Conservation (phyloP, 2,113 vertebrate species). For the Procavia capensis region DNA sequence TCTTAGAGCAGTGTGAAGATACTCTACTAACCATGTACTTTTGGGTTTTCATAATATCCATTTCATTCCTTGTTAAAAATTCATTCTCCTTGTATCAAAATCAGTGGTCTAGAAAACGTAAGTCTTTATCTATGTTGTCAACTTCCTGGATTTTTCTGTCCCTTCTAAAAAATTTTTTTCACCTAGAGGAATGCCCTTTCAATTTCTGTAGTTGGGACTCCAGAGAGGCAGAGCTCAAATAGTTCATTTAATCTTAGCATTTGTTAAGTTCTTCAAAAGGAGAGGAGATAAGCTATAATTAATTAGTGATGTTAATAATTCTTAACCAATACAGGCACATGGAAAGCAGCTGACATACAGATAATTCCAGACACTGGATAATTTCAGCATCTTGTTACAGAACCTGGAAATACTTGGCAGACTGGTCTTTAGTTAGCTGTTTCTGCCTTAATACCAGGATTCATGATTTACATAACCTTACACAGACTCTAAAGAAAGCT, state of each 20-base stretch:
- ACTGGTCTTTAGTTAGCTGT: neutral
- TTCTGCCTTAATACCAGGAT: neutral
- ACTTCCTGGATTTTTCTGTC: neutral
- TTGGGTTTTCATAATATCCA: neutral
- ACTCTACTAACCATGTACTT: neutral
- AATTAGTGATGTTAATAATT: neutral
- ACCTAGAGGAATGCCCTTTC: neutral
- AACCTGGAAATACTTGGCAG: neutral
- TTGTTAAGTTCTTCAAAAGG: neutral
- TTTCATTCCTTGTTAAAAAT: slow-evolving; percentile 6
- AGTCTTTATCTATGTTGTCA: neutral
- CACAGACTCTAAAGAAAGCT: neutral
- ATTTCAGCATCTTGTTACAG: neutral
- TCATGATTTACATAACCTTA: neutral
- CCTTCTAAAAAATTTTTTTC: slow-evolving; percentile 33
- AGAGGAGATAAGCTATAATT: neutral
- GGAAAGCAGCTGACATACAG: neutral
- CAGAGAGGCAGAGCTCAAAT: neutral
- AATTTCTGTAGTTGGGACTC: neutral
- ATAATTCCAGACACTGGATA: neutral
- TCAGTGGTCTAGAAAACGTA: neutral
- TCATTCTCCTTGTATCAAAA: neutral
- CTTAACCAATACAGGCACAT: neutral
- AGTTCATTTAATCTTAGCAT: neutral
- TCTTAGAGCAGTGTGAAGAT: neutral